These are phyloP conservation scores for Dysmachus trigonus DNA, from an alignment of 2,888 invertebrate species.

Conservation along the genomic window DNA sequence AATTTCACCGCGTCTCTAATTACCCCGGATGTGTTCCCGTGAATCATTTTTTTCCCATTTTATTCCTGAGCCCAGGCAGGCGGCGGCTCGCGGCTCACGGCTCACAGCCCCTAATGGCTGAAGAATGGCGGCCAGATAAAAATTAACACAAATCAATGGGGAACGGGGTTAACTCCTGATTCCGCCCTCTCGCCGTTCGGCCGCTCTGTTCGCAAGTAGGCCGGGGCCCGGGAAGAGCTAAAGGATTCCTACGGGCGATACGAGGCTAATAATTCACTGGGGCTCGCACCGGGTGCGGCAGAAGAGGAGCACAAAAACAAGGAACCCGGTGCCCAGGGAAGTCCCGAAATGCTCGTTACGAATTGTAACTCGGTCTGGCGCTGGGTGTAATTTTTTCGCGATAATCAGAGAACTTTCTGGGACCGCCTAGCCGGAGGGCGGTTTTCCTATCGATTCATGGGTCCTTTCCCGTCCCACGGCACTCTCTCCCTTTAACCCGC, in stretches of 20 bases:
- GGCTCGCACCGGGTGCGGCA: background rate
- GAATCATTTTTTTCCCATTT: background rate
- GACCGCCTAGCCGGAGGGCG: background rate
- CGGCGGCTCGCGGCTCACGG: too few species aligned
- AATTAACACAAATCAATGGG: slow-evolving; percentile 39
- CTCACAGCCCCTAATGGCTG: background rate
- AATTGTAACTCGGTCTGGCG: background rate
- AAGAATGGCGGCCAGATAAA: slow-evolving; percentile 12
- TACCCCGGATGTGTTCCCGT: background rate
- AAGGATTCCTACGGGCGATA: slow-evolving; percentile 44
- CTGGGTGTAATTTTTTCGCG: slow-evolving; percentile 17
- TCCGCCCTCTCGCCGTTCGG: background rate
- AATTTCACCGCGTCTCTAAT: slow-evolving; percentile 28
- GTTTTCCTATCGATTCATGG: background rate
- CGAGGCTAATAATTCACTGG: slow-evolving; percentile 44
- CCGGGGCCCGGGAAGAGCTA: background rate
- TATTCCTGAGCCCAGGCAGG: background rate
- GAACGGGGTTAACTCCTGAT: slow-evolving; percentile 2
- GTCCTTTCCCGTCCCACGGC: background rate
- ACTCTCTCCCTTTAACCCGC: background rate
- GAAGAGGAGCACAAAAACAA: background rate
- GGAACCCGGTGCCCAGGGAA: background rate
- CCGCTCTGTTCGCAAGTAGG: background rate
- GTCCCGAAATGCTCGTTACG: slow-evolving; percentile 22
- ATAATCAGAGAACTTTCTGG: slow-evolving; percentile 14